phyloP scores from a whole-genome alignment of 2,888 invertebrate species.

The Rhodophaea formosa region DNA sequence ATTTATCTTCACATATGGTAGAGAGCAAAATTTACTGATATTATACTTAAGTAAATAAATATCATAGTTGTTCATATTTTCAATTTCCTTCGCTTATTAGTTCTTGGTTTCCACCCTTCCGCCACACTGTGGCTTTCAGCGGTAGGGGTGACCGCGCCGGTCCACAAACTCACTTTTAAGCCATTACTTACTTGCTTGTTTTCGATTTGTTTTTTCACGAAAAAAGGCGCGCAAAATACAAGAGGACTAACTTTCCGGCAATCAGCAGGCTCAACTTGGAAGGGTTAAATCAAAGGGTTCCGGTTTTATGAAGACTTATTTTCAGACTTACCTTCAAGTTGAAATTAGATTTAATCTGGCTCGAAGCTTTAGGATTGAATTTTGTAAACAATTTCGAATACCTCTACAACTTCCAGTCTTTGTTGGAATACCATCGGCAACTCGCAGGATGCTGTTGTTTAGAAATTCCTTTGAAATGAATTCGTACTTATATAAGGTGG shows the following conservation, averaged over 20 bases:
- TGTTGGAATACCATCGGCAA: conserved; percentile 79
- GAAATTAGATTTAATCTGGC: conserved; percentile 81
- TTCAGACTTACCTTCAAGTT: conserved; percentile 80
- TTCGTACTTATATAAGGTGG: conserved; percentile 69
- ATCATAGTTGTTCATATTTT: no score
- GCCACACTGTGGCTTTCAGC: conserved; percentile 21
- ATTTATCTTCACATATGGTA: no score
- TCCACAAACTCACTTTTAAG: conserved; percentile 69
- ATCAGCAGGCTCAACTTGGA: conserved; percentile 75
- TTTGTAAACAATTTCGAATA: conserved; percentile 81
- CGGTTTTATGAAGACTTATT: conserved; percentile 81
- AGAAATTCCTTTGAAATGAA: conserved; percentile 77
- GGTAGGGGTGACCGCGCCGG: conserved; percentile 42
- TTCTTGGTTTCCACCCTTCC: no score
- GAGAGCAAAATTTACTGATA: no score
- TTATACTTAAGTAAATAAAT: no score
- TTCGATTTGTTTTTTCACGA: conserved; percentile 73
- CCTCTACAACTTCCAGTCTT: conserved; percentile 79
- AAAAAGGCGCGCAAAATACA: conserved; percentile 68
- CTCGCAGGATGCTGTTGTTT: conserved; percentile 72
- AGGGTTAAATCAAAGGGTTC: conserved; percentile 81
- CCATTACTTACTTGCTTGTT: conserved; percentile 76
- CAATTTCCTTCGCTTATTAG: no score
- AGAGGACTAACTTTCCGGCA: conserved; percentile 75
- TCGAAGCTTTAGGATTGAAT: conserved; percentile 80